Percentiles rank a stretch among this genome's conserved stretches.
These are phyloP conservation scores for Microdon myrmicae DNA, from an alignment of 2,888 invertebrate species.

Conservation along the genomic window DNA sequence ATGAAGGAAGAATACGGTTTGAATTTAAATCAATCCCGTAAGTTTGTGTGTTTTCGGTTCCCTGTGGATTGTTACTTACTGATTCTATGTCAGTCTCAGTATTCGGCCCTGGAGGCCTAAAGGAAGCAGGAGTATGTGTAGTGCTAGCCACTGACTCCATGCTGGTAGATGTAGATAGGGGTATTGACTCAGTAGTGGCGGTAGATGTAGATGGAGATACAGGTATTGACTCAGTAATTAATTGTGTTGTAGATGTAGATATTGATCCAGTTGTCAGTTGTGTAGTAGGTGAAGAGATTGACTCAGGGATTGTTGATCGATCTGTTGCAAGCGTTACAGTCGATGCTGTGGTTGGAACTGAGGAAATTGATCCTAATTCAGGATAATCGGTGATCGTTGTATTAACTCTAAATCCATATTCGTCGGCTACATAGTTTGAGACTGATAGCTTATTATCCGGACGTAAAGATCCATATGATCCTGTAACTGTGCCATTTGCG, in stretches of 20 bases:
- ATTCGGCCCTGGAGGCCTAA: too few relatives aligned
- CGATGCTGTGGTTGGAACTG: not conserved
- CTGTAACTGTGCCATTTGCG: conserved; percentile 77
- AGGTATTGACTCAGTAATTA: not conserved
- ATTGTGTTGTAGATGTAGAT: not conserved
- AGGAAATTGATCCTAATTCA: not conserved
- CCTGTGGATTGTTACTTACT: too few relatives aligned
- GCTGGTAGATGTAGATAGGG: too few relatives aligned
- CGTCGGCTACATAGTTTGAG: conserved; percentile 75
- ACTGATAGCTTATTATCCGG: conserved; percentile 72
- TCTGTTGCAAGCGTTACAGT: not conserved
- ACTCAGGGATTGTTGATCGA: not conserved
- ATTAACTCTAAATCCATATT: conserved; percentile 69
- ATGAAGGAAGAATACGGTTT: too few relatives aligned
- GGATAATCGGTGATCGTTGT: conserved; percentile 42
- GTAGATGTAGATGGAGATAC: conserved; percentile 50
- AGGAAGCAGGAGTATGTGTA: too few relatives aligned
- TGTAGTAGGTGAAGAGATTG: not conserved
- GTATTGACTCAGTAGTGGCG: too few relatives aligned
- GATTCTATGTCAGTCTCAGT: too few relatives aligned
- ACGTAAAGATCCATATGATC: conserved; percentile 78
- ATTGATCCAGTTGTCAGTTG: not conserved
- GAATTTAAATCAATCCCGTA: too few relatives aligned
- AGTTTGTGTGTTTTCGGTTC: too few relatives aligned
- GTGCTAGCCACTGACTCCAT: too few relatives aligned